Percentiles rank a stretch among this genome's conserved stretches.
Evolutionary conservation across 2,113 vertebrate species (phyloP).

Genomic region (Heteronetta atricapilla): DNA sequence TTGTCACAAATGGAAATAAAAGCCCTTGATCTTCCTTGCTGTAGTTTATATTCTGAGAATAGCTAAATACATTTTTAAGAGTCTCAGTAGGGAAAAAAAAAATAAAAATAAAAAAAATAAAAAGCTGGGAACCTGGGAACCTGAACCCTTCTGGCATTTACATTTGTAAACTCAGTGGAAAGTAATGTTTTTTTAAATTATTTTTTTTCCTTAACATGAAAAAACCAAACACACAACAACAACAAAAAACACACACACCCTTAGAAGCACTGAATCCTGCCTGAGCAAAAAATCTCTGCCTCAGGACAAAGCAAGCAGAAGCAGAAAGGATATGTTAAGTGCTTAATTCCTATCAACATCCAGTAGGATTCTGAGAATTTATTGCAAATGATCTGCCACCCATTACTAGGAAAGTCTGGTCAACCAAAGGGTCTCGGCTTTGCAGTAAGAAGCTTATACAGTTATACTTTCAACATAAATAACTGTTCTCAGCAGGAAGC

Average conservation of each 20-base stretch:
- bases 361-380: not conserved
- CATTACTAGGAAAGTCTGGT: not conserved
- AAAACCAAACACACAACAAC: too few relatives aligned
- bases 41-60: not conserved
- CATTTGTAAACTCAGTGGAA: not conserved
- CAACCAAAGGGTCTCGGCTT: not conserved
- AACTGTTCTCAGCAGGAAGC: not conserved
- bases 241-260: not conserved
- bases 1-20: slow-evolving; percentile 19
- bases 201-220: not conserved
- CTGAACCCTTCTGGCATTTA: not conserved
- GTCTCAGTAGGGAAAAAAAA: not conserved
- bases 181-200: not conserved
- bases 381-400: not conserved
- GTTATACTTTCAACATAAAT: not conserved
- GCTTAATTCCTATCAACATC: not conserved
- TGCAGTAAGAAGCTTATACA: not conserved
- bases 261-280: not conserved
- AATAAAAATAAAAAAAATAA: not conserved
- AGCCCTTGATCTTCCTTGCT: not conserved
- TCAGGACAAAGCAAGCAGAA: not conserved
- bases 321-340: not conserved
- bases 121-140: too few relatives aligned
- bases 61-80: not conserved
- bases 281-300: not conserved